Evolutionary conservation across 2,888 invertebrate genomes (phyloP).

Genomic region (Shargacucullia verbasci): DNA sequence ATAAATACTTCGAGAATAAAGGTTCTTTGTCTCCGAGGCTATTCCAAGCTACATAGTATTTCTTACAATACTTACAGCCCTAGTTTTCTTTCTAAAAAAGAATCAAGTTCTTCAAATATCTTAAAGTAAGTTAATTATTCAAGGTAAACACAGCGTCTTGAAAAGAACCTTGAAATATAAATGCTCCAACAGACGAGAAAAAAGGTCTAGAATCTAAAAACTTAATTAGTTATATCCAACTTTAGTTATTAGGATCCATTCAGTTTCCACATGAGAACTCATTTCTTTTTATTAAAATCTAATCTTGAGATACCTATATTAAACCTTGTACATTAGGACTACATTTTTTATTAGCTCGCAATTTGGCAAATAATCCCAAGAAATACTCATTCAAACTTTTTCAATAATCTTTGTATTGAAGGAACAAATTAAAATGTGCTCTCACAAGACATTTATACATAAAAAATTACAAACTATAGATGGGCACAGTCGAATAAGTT

Average conservation of each 20-base stretch:
- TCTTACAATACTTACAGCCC: background rate
- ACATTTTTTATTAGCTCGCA: background rate
- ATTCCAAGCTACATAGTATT: background rate
- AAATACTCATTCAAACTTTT: constrained; percentile 1
- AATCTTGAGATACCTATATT: background rate
- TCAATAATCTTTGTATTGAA: background rate
- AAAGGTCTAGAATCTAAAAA: constrained; percentile 1
- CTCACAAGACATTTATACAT: background rate
- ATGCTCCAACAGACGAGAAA: constrained; percentile 5
- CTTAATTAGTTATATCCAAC: constrained; percentile 14
- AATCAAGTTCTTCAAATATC: background rate
- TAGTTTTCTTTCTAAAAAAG: background rate
- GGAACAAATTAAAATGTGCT: background rate
- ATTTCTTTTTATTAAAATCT: constrained; percentile 20
- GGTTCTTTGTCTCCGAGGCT: too few species aligned
- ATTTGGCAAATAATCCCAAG: background rate
- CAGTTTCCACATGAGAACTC: constrained; percentile 6
- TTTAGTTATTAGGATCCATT: constrained; percentile 15
- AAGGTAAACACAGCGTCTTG: background rate
- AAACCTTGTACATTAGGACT: too few species aligned
- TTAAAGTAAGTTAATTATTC: constrained; percentile 5
- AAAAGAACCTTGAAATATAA: constrained; percentile 3
- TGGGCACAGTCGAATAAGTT: constrained; percentile 21
- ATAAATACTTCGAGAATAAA: too few species aligned
- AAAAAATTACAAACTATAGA: background rate